Base-by-base conservation (phyloP, 2,797 vertebrate genomes). In the Eupleurogrammus muticus region DNA sequence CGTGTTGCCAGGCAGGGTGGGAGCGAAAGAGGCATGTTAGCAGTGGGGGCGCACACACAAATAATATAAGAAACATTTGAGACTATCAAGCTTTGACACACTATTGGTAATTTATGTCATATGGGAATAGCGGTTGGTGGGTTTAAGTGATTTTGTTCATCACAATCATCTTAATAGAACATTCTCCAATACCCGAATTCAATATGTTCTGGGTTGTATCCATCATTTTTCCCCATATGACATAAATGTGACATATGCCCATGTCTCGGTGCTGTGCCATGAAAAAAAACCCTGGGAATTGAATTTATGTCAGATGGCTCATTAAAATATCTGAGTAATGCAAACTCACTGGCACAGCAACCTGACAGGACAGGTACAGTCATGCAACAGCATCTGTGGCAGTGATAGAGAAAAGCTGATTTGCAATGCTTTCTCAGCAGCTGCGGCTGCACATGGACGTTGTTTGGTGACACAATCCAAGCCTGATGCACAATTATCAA, bases 11-110 rank as follows among this genome's bases (percentile, higher is more conserved):
- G 90, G 88, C 71, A n/a, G 74, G 78, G 87, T 83, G 89, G 89
- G 92, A 49, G 66, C 78, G 62, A 94, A 85, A 94, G 87, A 92
- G 80, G 90, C 87, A 90, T 75, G 85, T 94, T 92, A 95, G 90
- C 90, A 60, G 86, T 89, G 89, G 44, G 77, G 82, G 89, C 64
- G 38, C 78, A 53, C 82, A 81, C 57, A 87, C 54, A 84, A 56
- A 83, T 21, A 89, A 56, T 44, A 79, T 6, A 81, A 75, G 38
- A 82, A 44, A 86, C 64, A 87, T 75, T 80, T 60, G 66, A 77
- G 20, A 54, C 79, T 66, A 81, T 55, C 0, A 64, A 86, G 84
- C 78, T 80, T 67, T 42, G 46, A 86, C 79, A 82, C 57, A 66
- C 74, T 56, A 16, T 40, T 34, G 59, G 17, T 66, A 78, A 79